These are phyloP conservation scores for Zapornia atra DNA, from an alignment of 2,113 vertebrate species.

Conservation along the genomic window DNA sequence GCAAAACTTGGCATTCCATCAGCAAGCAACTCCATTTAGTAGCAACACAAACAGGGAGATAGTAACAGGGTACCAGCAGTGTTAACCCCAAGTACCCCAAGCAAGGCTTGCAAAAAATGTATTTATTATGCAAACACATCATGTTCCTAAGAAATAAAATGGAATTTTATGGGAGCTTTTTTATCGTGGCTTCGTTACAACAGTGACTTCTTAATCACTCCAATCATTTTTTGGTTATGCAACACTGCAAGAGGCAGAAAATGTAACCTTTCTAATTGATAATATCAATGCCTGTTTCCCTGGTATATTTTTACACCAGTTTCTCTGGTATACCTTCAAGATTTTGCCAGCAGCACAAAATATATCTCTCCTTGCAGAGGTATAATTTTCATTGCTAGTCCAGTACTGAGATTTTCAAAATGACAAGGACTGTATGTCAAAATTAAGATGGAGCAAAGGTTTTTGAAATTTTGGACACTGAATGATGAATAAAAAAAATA, in stretches of 20 bases:
- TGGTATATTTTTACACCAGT: background rate
- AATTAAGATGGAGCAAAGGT: background rate
- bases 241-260: background rate
- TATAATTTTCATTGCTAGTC: background rate
- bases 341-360: background rate
- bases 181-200: background rate
- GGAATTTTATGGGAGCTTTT: background rate
- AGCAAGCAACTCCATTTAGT: background rate
- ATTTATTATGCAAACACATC: background rate
- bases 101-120: background rate
- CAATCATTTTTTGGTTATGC: background rate
- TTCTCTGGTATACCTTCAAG: background rate
- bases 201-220: background rate
- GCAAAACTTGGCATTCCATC: slow-evolving; percentile 23
- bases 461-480: background rate
- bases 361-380: background rate
- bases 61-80: background rate
- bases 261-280: background rate
- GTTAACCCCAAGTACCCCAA: slow-evolving; percentile 11
- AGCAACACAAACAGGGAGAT: background rate
- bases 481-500: background rate
- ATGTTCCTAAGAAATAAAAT: background rate
- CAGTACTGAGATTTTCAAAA: background rate
- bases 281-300: background rate
- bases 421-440: background rate